Percentiles rank a stretch among this genome's conserved stretches.
Conservation (phyloP, 2,113 vertebrate species). For the Stegastes partitus region DNA sequence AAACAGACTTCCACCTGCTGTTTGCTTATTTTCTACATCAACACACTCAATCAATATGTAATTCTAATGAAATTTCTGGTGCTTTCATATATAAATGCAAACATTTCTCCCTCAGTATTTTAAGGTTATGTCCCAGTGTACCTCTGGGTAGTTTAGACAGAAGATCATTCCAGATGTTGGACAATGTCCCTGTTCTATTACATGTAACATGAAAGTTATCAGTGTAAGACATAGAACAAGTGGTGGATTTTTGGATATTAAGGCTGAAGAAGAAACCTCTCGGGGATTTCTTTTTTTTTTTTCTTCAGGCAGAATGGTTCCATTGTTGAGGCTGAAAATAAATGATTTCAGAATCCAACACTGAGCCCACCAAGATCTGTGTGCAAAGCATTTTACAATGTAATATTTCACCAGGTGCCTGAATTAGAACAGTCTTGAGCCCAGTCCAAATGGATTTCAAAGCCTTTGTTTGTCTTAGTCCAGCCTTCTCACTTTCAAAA, state of each 20-base stretch:
- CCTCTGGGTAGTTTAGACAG: neutral
- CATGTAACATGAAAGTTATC: neutral
- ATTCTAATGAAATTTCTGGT: neutral
- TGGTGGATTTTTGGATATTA: constrained; percentile 4
- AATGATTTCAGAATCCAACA: constrained; percentile 20
- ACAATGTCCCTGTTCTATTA: neutral
- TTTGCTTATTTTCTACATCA: constrained; percentile 30
- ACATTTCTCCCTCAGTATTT: neutral
- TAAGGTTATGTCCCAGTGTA: neutral
- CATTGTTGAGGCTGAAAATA: constrained; percentile 4
- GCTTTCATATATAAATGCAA: constrained; percentile 10
- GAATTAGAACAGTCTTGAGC: constrained; percentile 9
- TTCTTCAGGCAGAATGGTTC: neutral
- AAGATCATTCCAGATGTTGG: neutral
- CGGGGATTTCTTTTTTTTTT: neutral
- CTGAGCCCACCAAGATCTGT: neutral
- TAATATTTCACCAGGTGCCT: constrained; percentile 3
- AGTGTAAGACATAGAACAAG: neutral
- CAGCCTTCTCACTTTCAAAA: constrained; percentile 13
- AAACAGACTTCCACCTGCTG: neutral
- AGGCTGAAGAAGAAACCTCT: neutral
- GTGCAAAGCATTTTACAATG: constrained; percentile 8
- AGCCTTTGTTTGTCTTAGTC: constrained; percentile 21
- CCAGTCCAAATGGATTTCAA: constrained; percentile 23
- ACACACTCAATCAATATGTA: constrained; percentile 25